Evolutionary conservation across 92 coral and sea anemone species (phyloP).

Genomic region (Porites cylindrica): DNA sequence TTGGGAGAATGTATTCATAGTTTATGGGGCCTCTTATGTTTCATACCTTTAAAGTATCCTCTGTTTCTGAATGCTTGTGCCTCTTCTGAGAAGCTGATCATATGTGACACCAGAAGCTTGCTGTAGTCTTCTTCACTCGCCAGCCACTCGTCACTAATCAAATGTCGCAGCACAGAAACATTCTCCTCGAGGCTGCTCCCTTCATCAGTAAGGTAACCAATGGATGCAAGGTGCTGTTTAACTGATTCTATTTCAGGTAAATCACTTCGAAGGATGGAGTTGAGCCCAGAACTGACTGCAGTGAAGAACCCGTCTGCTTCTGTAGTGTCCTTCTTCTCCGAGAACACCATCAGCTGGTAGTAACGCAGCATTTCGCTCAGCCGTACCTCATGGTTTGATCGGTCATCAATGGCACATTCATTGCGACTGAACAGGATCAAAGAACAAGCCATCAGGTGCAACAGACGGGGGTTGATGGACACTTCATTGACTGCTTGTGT

Average conservation of each 20-base stretch:
- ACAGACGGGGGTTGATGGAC: conserved; percentile 58
- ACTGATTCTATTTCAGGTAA: conserved; percentile 55
- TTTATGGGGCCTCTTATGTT: background rate
- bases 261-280: conserved; percentile 54
- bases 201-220: conserved; percentile 68
- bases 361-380: conserved; percentile 50
- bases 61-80: conserved; percentile 58
- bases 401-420: conserved; percentile 58
- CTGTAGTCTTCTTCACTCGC: conserved; percentile 62
- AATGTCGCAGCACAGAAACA: conserved; percentile 57
- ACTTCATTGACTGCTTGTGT: conserved; percentile 43
- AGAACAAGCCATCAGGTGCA: conserved; percentile 68
- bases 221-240: conserved; percentile 54
- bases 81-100: conserved; percentile 64
- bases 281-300: conserved; percentile 64
- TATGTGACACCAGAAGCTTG: conserved; percentile 68
- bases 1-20: too few relatives aligned
- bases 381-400: conserved; percentile 36
- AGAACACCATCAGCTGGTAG: conserved; percentile 50
- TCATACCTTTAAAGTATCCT: conserved; percentile 73
- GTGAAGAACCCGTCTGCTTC: conserved; percentile 74
- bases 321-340: conserved; percentile 34
- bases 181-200: conserved; percentile 32
- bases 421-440: conserved; percentile 65
- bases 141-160: conserved; percentile 76